These are phyloP conservation scores for Drosophila aff. DNA, from an alignment of 1,140 invertebrate species.

Conservation along the genomic window DNA sequence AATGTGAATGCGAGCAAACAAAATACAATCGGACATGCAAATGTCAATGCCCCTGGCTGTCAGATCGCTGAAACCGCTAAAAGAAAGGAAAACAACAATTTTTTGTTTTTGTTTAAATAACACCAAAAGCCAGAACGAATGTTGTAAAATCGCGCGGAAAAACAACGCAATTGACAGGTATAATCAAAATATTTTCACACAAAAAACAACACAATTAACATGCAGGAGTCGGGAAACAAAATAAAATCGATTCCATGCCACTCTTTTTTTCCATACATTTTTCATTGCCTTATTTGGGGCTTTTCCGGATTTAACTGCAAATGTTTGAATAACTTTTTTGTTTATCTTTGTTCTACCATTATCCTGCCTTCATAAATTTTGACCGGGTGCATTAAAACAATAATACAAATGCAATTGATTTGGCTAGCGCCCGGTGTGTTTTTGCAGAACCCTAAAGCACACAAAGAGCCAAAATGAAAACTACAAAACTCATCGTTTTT, in stretches of 20 bases:
- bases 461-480: conserved; percentile 25
- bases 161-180: conserved; percentile 29
- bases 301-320: conserved; percentile 54
- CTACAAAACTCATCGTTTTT: conserved; percentile 31
- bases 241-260: conserved; percentile 20
- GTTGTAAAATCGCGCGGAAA: conserved; percentile 28
- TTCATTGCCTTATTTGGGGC: conserved; percentile 40
- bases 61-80: conserved; percentile 9
- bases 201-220: conserved; percentile 61
- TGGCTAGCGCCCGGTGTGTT: neutral
- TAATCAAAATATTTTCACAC: conserved; percentile 62
- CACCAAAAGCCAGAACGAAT: conserved; percentile 37
- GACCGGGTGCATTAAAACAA: conserved; percentile 47
- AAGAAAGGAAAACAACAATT: conserved; percentile 24
- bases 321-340: conserved; percentile 59
- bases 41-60: conserved; percentile 47
- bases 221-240: conserved; percentile 46
- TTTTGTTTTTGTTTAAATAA: conserved; percentile 48
- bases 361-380: conserved; percentile 40
- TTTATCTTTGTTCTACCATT: conserved; percentile 27
- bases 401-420: conserved; percentile 52
- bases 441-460: conserved; percentile 5
- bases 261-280: conserved; percentile 16
- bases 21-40: conserved; percentile 45
- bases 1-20: conserved; percentile 29